Evolutionary conservation across 2,113 vertebrate genomes (phyloP).

Genomic region (Ceratotherium simum): DNA sequence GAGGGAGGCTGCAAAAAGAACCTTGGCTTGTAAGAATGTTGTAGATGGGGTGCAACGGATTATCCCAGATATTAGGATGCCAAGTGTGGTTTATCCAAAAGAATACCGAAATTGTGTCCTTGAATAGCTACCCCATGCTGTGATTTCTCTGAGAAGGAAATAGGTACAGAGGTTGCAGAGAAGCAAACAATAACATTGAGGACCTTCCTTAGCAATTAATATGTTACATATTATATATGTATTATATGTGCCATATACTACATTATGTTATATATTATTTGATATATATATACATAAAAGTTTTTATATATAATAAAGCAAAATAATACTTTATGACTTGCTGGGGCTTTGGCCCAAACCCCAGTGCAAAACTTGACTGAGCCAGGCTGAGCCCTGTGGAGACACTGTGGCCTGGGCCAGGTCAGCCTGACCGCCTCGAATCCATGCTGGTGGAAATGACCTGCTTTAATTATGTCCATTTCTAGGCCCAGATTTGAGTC

Average conservation of each 20-base stretch:
- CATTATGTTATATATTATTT: background rate
- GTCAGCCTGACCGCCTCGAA: background rate
- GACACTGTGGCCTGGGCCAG: background rate
- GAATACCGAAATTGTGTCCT: background rate
- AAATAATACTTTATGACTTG: slow-evolving; percentile 24
- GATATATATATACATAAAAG: background rate
- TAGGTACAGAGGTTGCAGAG: background rate
- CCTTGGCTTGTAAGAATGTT: background rate
- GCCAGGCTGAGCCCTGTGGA: background rate
- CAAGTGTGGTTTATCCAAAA: background rate
- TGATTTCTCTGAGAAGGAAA: slow-evolving; percentile 30
- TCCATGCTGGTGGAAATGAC: background rate
- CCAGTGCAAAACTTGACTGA: background rate
- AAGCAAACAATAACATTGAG: background rate
- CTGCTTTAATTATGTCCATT: background rate
- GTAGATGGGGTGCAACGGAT: background rate
- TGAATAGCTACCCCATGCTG: background rate
- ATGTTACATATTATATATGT: background rate
- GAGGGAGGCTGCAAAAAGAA: background rate
- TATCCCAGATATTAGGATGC: background rate
- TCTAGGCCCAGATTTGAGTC: background rate
- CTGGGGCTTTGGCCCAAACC: background rate
- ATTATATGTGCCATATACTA: background rate
- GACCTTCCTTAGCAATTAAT: background rate
- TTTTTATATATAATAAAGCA: background rate